Evolutionary conservation across 2,888 invertebrate genomes (phyloP).

Genomic region (Leptinotarsa rubiginosa): DNA sequence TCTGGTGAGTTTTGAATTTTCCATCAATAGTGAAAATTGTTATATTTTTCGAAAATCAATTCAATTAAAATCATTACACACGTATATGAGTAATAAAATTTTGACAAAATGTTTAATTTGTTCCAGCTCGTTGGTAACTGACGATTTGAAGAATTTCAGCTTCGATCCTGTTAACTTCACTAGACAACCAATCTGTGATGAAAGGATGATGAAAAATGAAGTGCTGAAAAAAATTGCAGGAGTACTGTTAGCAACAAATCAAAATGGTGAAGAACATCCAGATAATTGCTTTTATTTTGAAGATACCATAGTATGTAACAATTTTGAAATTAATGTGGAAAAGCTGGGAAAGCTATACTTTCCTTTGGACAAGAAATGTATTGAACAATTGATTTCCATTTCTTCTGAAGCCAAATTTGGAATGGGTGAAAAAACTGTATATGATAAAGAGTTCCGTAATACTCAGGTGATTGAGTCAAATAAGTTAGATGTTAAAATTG

Average conservation of each 20-base stretch:
- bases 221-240: background rate
- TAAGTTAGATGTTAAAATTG: background rate
- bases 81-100: too few relatives aligned
- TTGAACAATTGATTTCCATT: conserved; percentile 7
- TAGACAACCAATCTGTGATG: background rate
- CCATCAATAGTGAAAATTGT: too few relatives aligned
- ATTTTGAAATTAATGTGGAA: conserved; percentile 14
- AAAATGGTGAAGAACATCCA: background rate
- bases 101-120: background rate
- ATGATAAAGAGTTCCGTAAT: conserved; percentile 9
- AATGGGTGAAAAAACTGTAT: conserved; percentile 11
- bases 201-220: background rate
- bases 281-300: background rate
- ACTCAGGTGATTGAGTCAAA: conserved; percentile 14
- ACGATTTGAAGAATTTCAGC: background rate
- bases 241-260: background rate
- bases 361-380: background rate
- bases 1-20: too few relatives aligned
- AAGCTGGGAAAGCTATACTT: conserved; percentile 6
- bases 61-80: too few relatives aligned
- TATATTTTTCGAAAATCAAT: too few relatives aligned
- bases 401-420: conserved; percentile 23
- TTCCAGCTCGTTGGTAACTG: background rate
- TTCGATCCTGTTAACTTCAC: background rate
- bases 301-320: background rate